Evolutionary conservation across 2,888 invertebrate species (phyloP), one percentile per base, ranked within the genome.

Genomic region (Craniophora ligustri): DNA sequence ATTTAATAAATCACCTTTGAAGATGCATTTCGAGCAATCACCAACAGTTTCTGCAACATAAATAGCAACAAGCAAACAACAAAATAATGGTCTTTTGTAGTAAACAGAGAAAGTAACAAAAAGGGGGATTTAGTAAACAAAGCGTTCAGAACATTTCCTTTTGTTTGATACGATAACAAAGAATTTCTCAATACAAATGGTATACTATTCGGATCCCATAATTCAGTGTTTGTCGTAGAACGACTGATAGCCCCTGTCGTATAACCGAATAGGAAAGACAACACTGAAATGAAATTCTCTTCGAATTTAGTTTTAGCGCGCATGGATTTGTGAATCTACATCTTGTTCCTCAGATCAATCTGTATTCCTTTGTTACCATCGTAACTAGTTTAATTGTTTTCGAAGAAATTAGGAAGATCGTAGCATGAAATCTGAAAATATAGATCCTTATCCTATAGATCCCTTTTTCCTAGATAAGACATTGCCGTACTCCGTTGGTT

Each of bases 161-260:
- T 67, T 67, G 59, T 68, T 49, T 15, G 11, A 18, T 31, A 6
- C 16, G 59, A 36, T 58, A 66, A 64, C 62, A 67, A 64, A 67
- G 48, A 64, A 64, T 34, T 30, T 26, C 19, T 30, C 36, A 31
- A 67, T 55, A 64, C 62, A 61, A 60, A 63, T 63, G 19, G 53
- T 28, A 18, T 26, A 53, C 59, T 61, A 62, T 67, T 67, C 48
- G 55, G 32, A 55, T 55, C n/a, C 28, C 36, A 67, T 67, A 66
- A 61, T 54, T 67, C 41, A 28, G 46, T 26, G 34, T 35, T 67
- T 50, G 49, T 62, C 11, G 36, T 15, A 14, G 45, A 47, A 59
- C 50, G 50, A 54, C 53, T 60, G 66, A 66, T 58, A 41, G 39
- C 32, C 41, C 41, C 40, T 62, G 46, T 48, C 32, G 11, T 21